These are phyloP conservation scores for Diaphora mendica DNA, from an alignment of 2,888 invertebrate genomes.

Conservation along the genomic window DNA sequence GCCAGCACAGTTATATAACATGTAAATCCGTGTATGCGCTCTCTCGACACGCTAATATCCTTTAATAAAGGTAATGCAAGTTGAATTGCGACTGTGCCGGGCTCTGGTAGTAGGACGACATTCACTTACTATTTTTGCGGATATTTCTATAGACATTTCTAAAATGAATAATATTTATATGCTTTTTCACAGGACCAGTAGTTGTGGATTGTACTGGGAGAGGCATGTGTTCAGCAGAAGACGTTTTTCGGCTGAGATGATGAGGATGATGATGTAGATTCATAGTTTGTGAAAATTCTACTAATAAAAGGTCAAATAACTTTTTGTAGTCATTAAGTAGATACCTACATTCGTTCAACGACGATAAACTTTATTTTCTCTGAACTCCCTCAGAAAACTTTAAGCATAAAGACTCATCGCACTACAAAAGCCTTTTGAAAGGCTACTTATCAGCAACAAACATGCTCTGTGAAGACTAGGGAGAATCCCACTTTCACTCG, in stretches of 20 bases:
- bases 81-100: slow-evolving; percentile 53
- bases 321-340: background rate
- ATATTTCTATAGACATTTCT: background rate
- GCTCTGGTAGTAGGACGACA: slow-evolving; percentile 28
- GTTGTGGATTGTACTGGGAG: no score
- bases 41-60: slow-evolving; percentile 58
- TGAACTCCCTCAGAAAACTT: background rate
- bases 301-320: background rate
- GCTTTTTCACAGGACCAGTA: no score
- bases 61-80: slow-evolving; percentile 62
- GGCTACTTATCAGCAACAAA: background rate
- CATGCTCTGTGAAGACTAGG: background rate
- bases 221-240: no score
- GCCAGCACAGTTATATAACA: slow-evolving; percentile 34
- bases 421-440: background rate
- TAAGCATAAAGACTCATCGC: background rate
- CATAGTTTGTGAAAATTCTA: background rate
- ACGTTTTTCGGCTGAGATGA: no score
- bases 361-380: background rate
- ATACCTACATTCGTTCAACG: no score
- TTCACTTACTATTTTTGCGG: background rate
- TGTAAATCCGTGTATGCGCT: slow-evolving; percentile 50
- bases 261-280: background rate
- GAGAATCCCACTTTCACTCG: no score
- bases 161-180: background rate